Conservation (phyloP, 2,888 invertebrate species). For the Xanthostigma xanthostigma region DNA sequence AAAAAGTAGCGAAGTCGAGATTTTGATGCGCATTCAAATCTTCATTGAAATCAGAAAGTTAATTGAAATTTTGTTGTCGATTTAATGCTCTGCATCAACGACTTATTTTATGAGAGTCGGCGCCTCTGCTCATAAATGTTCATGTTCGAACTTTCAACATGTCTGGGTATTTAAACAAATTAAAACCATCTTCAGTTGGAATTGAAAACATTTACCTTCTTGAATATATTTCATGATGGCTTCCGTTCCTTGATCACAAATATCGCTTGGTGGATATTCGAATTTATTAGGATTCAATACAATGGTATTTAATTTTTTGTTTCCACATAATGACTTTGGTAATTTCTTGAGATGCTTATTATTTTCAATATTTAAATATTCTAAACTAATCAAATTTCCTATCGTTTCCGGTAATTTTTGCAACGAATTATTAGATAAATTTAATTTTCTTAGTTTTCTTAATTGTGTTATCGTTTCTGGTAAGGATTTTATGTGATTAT, state of each 20-base stretch:
- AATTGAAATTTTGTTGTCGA: too few relatives aligned
- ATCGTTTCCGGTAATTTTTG: slow-evolving; percentile 45
- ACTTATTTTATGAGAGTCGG: too few relatives aligned
- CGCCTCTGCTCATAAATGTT: too few relatives aligned
- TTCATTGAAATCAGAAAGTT: too few relatives aligned
- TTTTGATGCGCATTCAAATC: too few relatives aligned
- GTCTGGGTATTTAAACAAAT: neutral
- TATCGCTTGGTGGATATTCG: slow-evolving; percentile 46
- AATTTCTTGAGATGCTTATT: slow-evolving; percentile 43
- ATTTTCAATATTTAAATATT: slow-evolving; percentile 40
- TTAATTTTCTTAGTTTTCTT: slow-evolving; percentile 45
- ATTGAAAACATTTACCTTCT: slow-evolving; percentile 26
- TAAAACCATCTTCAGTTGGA: slow-evolving; percentile 5
- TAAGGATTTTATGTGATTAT: slow-evolving; percentile 53
- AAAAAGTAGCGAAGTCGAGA: too few relatives aligned
- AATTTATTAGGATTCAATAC: slow-evolving; percentile 45
- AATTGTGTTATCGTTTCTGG: slow-evolving; percentile 52
- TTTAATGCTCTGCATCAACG: too few relatives aligned
- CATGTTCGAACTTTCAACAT: too few relatives aligned
- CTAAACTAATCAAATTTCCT: slow-evolving; percentile 44
- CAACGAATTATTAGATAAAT: slow-evolving; percentile 56
- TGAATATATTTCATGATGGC: slow-evolving; percentile 51
- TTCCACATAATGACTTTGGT: slow-evolving; percentile 49
- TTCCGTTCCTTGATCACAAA: slow-evolving; percentile 41
- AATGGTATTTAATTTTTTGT: slow-evolving; percentile 43